These are phyloP conservation scores for Alouatta caraya DNA, from an alignment of 2,797 vertebrate genomes.

Conservation along the genomic window DNA sequence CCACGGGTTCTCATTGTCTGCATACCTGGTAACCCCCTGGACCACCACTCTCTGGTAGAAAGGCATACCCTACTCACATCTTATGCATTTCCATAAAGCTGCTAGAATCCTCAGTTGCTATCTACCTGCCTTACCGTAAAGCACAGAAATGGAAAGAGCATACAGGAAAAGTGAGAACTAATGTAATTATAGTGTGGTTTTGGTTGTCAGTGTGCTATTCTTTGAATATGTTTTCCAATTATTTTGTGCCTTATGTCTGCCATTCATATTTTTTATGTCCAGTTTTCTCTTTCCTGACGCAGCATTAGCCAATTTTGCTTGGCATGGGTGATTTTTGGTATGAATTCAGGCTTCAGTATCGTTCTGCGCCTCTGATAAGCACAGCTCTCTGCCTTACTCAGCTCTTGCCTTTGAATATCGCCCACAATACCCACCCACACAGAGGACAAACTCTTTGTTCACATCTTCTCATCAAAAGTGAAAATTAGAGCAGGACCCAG, in stretches of 20 bases:
- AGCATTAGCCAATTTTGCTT: neutral
- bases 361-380: neutral
- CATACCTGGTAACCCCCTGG: slow-evolving; percentile 46
- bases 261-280: neutral
- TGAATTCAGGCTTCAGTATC: fast-evolving
- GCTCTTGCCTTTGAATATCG: neutral
- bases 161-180: neutral
- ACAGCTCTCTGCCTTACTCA: neutral
- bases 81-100: slow-evolving; percentile 8
- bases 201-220: neutral
- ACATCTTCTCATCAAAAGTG: slow-evolving; percentile 45
- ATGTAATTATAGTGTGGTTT: neutral
- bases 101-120: neutral
- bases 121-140: neutral
- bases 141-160: slow-evolving; percentile 3
- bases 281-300: neutral
- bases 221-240: slow-evolving; percentile 3
- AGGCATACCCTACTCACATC: neutral
- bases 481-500: neutral
- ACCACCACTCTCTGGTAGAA: slow-evolving; percentile 34
- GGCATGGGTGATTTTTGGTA: neutral
- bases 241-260: neutral
- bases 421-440: slow-evolving; percentile 24
- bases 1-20: slow-evolving; percentile 67
- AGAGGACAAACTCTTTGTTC: slow-evolving; percentile 21